Evolutionary conservation across 2,113 vertebrate genomes (phyloP).

Genomic region (Acanthisitta chloris): DNA sequence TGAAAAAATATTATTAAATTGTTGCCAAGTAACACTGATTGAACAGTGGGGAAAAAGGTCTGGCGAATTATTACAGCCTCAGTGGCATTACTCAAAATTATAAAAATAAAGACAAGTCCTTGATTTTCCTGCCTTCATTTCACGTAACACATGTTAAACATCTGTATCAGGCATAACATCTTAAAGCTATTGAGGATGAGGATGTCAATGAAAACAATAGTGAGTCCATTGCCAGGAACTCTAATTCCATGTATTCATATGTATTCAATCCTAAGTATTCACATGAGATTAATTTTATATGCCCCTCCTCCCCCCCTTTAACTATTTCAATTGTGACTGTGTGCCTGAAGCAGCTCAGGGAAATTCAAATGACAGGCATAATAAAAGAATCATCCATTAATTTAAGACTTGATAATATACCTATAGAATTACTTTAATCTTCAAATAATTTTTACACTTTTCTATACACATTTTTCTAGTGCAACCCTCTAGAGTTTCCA

Average conservation of each 20-base stretch:
- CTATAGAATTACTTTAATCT: background rate
- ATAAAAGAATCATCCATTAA: background rate
- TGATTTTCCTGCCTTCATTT: slow-evolving; percentile 23
- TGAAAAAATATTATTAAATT: background rate
- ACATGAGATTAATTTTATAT: slow-evolving; percentile 50
- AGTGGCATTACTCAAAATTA: background rate
- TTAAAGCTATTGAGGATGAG: slow-evolving; percentile 36
- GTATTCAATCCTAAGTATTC: slow-evolving; percentile 17
- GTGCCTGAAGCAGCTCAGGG: background rate
- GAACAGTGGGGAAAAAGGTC: background rate
- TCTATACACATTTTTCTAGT: background rate
- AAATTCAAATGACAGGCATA: background rate
- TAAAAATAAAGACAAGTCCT: background rate
- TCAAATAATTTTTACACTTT: background rate
- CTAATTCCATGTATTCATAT: slow-evolving; percentile 21
- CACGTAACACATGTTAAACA: background rate
- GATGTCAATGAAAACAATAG: slow-evolving; percentile 54
- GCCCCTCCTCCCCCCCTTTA: background rate
- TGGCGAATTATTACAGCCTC: background rate
- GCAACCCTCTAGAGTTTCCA: background rate
- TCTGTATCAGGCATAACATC: slow-evolving; percentile 17
- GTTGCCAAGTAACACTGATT: background rate
- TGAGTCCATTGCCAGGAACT: slow-evolving; percentile 30
- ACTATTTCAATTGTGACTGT: background rate
- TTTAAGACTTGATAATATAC: background rate